Evolutionary conservation across 2,113 vertebrate genomes (phyloP).

Genomic region (Sapajus apella): DNA sequence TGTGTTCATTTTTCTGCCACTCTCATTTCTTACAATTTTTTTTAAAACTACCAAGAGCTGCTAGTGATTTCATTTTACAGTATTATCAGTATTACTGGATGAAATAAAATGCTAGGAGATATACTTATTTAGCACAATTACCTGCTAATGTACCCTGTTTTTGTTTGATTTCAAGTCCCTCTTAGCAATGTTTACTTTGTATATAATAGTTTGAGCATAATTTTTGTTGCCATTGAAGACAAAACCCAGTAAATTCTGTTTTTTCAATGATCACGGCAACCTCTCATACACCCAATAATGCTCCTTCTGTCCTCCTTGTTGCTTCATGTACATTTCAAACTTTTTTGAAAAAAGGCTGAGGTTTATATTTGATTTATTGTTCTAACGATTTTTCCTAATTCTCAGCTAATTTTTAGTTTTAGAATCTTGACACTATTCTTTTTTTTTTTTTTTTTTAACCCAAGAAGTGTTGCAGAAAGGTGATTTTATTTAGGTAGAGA

Average conservation of each 20-base stretch:
- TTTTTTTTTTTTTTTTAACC: too few species aligned
- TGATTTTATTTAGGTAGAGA: too few species aligned
- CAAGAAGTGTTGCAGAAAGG: too few species aligned
- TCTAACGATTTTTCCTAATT: background rate
- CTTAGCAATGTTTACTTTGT: constrained; percentile 17
- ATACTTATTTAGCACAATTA: constrained; percentile 11
- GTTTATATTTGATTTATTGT: background rate
- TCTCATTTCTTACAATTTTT: background rate
- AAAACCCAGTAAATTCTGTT: constrained; percentile 15
- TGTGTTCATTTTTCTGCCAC: background rate
- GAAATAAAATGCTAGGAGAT: background rate
- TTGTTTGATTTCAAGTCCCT: background rate
- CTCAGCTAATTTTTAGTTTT: constrained; percentile 19
- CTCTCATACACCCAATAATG: background rate
- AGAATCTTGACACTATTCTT: background rate
- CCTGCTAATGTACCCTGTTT: background rate
- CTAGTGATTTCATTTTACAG: constrained; percentile 7
- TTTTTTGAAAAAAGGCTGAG: background rate
- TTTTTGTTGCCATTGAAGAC: background rate
- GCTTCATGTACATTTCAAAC: background rate
- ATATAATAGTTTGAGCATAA: background rate
- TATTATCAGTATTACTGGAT: background rate
- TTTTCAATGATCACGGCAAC: background rate
- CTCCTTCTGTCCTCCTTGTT: background rate
- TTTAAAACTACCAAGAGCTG: constrained; percentile 8